Evolutionary conservation across 2,113 vertebrate species (phyloP), one percentile per base, ranked within the genome.

Genomic region (Phycodurus eques): DNA sequence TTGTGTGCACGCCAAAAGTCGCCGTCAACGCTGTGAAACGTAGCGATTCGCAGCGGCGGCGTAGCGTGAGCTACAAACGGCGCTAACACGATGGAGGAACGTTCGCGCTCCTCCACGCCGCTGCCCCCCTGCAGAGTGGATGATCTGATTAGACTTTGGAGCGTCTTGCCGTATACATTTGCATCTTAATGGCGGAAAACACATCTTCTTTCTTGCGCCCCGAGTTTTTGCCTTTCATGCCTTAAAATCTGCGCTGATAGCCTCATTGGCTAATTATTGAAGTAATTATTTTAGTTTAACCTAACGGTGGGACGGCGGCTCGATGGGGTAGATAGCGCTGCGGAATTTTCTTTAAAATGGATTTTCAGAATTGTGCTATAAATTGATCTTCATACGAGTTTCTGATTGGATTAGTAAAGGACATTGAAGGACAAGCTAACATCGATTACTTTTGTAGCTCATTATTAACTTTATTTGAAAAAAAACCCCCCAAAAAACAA

Each of bases 111-210:
- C 8, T 61, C 13, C 76, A 49, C 78, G 62, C 80, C 84, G 77
- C 75, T 74, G 75, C 71, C 84, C 78, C 76, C 87, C 85, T 53
- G 61, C 80, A 53, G 87, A 88, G 87, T 60, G 80, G 83, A 82
- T 83, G 86, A 89, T 89, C 82, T 83, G 85, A 90, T 87, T 83
- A 83, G 81, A 88, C 83, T 84, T 80, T 75, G 79, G 83, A 85
- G 87, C 80, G 79, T 82, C 75, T 82, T 60, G 75, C 77, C 53
- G 87, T 82, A 89, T 86, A 87, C 73, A 87, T 89, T 86, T 79
- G 64, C 86, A 89, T 87, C 42, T 75, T 84, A 88, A 89, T 84
- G 43, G 70, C 60, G 49, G 22, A 74, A 85, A 82, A 74, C 80
- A 80, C 57, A 75, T 76, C 81, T 84, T 86, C 57, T 80, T 79